Base-by-base conservation (phyloP, 2,797 vertebrate species). In the Gobionotothen gibberifrons region DNA sequence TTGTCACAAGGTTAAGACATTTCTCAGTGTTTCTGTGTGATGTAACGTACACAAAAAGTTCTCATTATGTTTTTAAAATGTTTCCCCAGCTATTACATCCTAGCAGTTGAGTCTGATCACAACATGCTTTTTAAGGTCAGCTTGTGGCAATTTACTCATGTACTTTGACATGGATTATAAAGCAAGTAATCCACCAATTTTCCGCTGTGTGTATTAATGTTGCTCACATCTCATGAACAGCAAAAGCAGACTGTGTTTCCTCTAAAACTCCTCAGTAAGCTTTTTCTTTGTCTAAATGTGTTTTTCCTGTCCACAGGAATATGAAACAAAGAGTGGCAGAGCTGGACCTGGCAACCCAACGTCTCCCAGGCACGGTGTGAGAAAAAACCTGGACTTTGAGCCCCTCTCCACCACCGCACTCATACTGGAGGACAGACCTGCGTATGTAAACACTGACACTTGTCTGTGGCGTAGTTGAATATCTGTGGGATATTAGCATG, bases 321-420 rank as follows among this genome's bases (percentile, higher is more conserved):
- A 96, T 98, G 97, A 99, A 95, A 96, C 96, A 81, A 96, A 96
- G 92, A 92, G 94, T 93, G 94, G 94, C 87, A 94, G 91, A 93
- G 89, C 85, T 87, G 91, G 90, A 92, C 80, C 94, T 82, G 93
- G 95, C 87, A 95, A 90, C 91, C 94, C 95, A 0, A 93, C 94
- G 7, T 98, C 97, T 87, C 97, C 97, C 54, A 95, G 95, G 91
- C 96, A 96, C 91, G 96, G 93, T 79, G 96, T 97, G 93, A 97
- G 97, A 93, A 98, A 95, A 87, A 97, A 95, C 85, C 95, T 99
- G 86, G 95, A 96, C 88, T 98, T 98, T 78, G 97, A 98, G 78
- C 97, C 97, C 1, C 96, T 97, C 36, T 98, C 97, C 88, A 98
- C 97, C 84, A 99, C 97, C 0, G 97, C 97, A 0, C 96, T 99